A percentile compares a stretch with the other conserved stretches of the same genome.
Conservation (phyloP, 2,888 invertebrate genomes). For the Pollenia angustigena region DNA sequence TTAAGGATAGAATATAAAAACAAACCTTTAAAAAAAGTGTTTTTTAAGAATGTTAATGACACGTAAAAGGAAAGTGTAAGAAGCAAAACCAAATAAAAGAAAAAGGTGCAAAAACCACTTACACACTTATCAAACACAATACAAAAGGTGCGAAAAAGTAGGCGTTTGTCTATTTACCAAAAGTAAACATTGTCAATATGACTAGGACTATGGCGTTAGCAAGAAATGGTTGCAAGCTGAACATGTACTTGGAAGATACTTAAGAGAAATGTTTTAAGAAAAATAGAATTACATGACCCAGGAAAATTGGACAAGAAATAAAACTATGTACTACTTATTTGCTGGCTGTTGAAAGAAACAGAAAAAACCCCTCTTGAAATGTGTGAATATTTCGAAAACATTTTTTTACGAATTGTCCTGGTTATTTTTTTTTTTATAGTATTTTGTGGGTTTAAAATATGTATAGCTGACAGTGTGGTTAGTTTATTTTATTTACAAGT, state of each 20-base stretch:
- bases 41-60: conserved; percentile 68
- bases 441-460: conserved; percentile 16
- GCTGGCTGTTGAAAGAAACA: background rate
- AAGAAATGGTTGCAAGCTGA: conserved; percentile 32
- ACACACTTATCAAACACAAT: conserved; percentile 30
- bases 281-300: conserved; percentile 41
- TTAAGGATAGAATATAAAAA: conserved; percentile 46
- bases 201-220: background rate
- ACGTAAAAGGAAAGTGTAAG: conserved; percentile 50
- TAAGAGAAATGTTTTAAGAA: conserved; percentile 26
- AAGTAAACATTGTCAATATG: conserved; percentile 66
- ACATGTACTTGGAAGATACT: background rate
- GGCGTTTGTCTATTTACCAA: conserved; percentile 73
- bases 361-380: conserved; percentile 31
- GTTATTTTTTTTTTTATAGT: conserved; percentile 18
- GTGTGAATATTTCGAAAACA: conserved; percentile 7
- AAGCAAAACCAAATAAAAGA: background rate
- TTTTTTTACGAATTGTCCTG: conserved; percentile 55
- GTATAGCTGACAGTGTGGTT: conserved; percentile 44
- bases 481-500: conserved; percentile 52
- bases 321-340: conserved; percentile 14
- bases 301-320: background rate
- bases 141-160: conserved; percentile 74
- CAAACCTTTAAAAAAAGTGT: conserved; percentile 36
- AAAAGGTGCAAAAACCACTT: conserved; percentile 63